Base-by-base conservation (phyloP, 2,888 invertebrate species). In the Prenolepis imparis region DNA sequence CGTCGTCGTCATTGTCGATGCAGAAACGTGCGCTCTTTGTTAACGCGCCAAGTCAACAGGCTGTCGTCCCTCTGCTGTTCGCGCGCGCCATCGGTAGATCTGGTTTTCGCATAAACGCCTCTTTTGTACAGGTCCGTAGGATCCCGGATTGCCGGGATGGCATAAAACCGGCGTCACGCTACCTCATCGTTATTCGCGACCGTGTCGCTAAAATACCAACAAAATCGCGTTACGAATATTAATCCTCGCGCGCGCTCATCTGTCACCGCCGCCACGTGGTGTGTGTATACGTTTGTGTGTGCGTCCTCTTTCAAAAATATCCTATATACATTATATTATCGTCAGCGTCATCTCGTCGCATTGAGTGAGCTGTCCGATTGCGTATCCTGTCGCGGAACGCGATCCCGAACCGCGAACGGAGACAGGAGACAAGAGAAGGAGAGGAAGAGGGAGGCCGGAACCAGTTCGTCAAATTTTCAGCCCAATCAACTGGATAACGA, bases 391-490 rank as follows among this genome's bases (percentile, higher is more conserved):
- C 78, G 59, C 59, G 32, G 74, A 61, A 70, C 77, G 77, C 55
- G 39, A 48, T 78, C 41, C 21, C 28, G 32, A 44, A 36, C 67
- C 12, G 75, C 67, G 55, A 57, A 86, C 28, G 84, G 88, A 86
- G 86, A 85, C 74, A 44, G 48, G 57, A 67, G 57, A 67, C 32
- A 32, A 52, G 83, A 11, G 39, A 24, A 24, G 21, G 36, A 39
- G 15, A 48, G n/a, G 41, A 18, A 24, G 73, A 44, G 52, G 52
- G 81, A 39, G 84, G 88, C 85, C 83, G 90, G 88, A 89, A 91
- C 91, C 90, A 90, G 92, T 90, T 91, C 90, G 91, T 92, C 92
- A 93, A 92, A 92, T 91, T 92, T 92, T 92, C 89, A 90, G 87
- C 63, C 90, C 91, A 91, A 91, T 93, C 92, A 89, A 90, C 88